Evolutionary conservation across 1,140 invertebrate genomes (phyloP).

Genomic region (Eubasilissa regina): DNA sequence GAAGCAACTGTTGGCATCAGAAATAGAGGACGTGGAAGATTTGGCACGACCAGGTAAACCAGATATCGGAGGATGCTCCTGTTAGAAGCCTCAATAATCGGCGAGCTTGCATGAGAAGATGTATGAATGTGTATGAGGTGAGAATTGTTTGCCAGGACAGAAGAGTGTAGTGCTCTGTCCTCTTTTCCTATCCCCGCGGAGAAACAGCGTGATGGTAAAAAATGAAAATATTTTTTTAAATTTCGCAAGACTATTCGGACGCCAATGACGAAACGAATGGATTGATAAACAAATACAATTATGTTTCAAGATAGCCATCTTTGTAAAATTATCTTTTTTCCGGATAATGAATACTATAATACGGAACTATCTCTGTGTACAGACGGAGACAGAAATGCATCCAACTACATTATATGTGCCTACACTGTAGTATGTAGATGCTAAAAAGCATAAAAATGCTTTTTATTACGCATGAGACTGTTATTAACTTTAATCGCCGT

Average conservation of each 20-base stretch:
- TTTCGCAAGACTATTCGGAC: neutral
- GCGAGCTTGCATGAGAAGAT: too few relatives aligned
- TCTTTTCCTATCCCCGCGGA: too few relatives aligned
- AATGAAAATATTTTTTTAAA: too few relatives aligned
- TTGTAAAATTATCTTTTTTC: conserved; percentile 50
- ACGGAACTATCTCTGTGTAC: neutral
- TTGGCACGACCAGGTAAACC: too few relatives aligned
- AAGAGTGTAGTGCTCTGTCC: too few relatives aligned
- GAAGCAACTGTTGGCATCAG: too few relatives aligned
- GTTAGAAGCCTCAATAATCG: too few relatives aligned
- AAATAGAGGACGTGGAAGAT: too few relatives aligned
- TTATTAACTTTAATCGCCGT: conserved; percentile 47
- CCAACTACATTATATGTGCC: conserved; percentile 18
- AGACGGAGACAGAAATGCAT: conserved; percentile 13
- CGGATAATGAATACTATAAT: conserved; percentile 38
- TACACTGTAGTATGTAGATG: neutral
- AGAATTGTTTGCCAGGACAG: too few relatives aligned
- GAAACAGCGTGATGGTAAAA: too few relatives aligned
- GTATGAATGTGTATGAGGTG: too few relatives aligned
- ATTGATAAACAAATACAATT: conserved; percentile 58
- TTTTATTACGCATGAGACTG: conserved; percentile 45
- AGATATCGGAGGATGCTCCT: too few relatives aligned
- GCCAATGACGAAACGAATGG: conserved; percentile 35
- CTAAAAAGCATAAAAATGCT: conserved; percentile 18
- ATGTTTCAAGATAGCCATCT: conserved; percentile 54